A percentile compares a stretch with the other conserved stretches of the same genome.
Conservation (phyloP, 2,113 vertebrate genomes). For the Fregata magnificens region DNA sequence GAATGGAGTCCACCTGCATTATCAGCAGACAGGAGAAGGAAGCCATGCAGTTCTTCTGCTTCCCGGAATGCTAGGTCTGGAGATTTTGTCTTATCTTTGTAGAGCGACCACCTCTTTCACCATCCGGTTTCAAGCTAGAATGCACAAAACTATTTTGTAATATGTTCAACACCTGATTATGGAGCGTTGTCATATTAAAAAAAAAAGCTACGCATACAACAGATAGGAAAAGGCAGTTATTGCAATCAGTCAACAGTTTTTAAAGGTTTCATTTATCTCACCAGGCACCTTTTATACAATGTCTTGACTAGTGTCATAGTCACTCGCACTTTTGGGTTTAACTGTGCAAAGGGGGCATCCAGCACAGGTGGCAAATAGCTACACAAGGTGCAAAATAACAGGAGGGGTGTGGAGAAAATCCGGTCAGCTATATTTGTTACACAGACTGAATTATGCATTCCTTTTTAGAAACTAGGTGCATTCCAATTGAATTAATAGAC, state of each 20-base stretch:
- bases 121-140: not conserved
- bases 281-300: not conserved
- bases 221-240: not conserved
- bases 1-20: constrained; percentile 86
- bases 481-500: not conserved
- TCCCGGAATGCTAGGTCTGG: constrained; percentile 89
- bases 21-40: constrained; percentile 82
- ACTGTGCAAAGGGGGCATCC: not conserved
- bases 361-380: not conserved
- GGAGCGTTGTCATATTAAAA: not conserved
- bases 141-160: not conserved
- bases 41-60: constrained; percentile 84
- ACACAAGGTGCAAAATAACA: not conserved
- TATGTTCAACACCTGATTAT: not conserved
- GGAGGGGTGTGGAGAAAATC: not conserved
- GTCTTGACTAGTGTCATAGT: not conserved
- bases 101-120: not conserved
- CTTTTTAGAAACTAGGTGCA: not conserved
- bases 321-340: not conserved
- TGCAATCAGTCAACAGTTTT: not conserved
- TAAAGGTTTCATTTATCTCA: not conserved
- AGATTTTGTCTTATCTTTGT: not conserved
- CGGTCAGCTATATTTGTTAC: not conserved
- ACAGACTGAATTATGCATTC: not conserved
- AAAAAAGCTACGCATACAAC: not conserved